Base-by-base conservation (phyloP, 2,797 vertebrate species). In the Cyclopterus lumpus region DNA sequence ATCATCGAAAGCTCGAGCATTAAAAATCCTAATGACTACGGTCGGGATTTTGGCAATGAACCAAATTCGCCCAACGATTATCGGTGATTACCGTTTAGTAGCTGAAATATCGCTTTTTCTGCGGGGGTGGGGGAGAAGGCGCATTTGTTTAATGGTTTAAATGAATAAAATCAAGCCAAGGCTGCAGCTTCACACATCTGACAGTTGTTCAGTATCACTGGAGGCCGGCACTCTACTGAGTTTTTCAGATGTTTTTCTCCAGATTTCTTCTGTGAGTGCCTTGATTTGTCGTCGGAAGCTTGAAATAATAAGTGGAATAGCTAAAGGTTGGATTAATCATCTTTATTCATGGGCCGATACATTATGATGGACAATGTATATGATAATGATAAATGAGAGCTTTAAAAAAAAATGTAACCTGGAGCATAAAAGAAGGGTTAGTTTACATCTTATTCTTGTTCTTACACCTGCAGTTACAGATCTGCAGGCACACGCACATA, bases 121-220 rank as follows among this genome's bases (percentile, higher is more conserved):
- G 26, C 12, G 12, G 42, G n/a, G 42, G n/a, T n/a, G n/a, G n/a
- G n/a, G n/a, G n/a, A n/a, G n/a, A n/a, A n/a, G n/a, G n/a, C n/a
- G n/a, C n/a, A n/a, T n/a, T n/a, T n/a, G n/a, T n/a, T n/a, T n/a
- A n/a, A 26, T 22, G 28, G 57, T 72, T 32, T 26, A 57, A 9
- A 32, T 3, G 3, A 55, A 62, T 48, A 46, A 59, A 73, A 38
- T 53, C 10, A 49, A 64, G 63, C 34, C 75, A 51, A 67, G 61
- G 36, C 44, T 62, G 67, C 72, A 57, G 70, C 66, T 74, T 34
- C 16, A 1, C 57, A 16, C 14, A 15, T 48, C 24, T 59, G 69
- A 72, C 32, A 54, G 55, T 53, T 32, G 32, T 22, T 72, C 28
- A 12, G 20, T 53, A 78, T 61, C 59, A 55, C 0, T 12, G 44